Base-by-base conservation (phyloP, 2,797 vertebrate species). In the Sciaenops ocellatus region DNA sequence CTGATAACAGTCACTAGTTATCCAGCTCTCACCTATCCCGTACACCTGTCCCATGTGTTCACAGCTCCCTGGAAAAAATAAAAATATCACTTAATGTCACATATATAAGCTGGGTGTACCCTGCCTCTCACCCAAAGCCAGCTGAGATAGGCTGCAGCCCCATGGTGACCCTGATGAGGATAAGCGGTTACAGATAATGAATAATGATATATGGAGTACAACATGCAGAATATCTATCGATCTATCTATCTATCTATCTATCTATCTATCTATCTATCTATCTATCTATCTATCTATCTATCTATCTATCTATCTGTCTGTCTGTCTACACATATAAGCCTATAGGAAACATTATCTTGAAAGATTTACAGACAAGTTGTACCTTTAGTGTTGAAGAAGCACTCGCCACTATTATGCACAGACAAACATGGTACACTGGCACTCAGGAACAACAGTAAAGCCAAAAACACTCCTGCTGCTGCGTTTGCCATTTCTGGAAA, bases 321-420 rank as follows among this genome's bases (percentile, higher is more conserved):
- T 38, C 34, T 38, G 9, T 38, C 34, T 38, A 38, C 2, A 66
- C 7, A 50, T 44, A 12, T 0, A 9, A 60, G 0, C 1, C 42
- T n/a, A 17, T 26, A 11, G 8, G 3, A 64, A 57, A 38, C 41
- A 63, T 22, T 1, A 44, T n/a, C 30, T 38, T 38, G 34, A 38
- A 38, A 38, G 8, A 61, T 10, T 10, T 6, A 44, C 4, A 60
- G 5, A 69, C 47, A 66, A 3, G 57, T 20, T 63, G 13, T 88
- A 96, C 95, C 95, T 95, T 95, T 95, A 22, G 95, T 94, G 72
- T 95, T 95, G 77, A 96, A 95, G 84, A 94, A 95, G 76, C 94
- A 96, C 85, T 96, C 95, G 9, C 94, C 94, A 6, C 88, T 89
- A 81, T 90, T 93, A 64, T 91, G 86, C 42, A 88, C 86, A 22